A percentile compares a stretch with the other conserved stretches of the same genome.
These are phyloP conservation scores for Amblyjoppa proteus DNA, from an alignment of 2,888 invertebrate species.

Conservation along the genomic window DNA sequence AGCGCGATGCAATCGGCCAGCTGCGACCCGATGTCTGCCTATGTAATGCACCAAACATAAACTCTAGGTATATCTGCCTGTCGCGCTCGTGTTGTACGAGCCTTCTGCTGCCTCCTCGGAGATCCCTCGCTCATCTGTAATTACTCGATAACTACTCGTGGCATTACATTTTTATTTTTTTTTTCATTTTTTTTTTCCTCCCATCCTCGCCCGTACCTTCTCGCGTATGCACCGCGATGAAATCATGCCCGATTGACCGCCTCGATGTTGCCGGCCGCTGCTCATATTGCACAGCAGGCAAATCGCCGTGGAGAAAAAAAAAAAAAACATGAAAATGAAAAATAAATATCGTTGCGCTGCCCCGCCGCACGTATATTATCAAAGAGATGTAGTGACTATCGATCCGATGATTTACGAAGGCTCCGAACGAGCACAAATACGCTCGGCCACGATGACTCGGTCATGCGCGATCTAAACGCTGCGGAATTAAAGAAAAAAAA, in stretches of 20 bases:
- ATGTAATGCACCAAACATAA: slow-evolving; percentile 32
- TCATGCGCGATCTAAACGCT: slow-evolving; percentile 11
- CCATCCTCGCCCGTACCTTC: not conserved
- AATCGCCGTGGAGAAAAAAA: slow-evolving; percentile 15
- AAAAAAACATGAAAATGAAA: no score
- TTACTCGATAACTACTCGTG: slow-evolving; percentile 47
- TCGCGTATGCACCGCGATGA: slow-evolving; percentile 51
- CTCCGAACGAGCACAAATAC: slow-evolving; percentile 12
- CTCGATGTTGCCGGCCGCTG: slow-evolving; percentile 33
- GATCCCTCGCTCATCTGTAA: slow-evolving; percentile 48
- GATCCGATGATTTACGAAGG: slow-evolving; percentile 34
- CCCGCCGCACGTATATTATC: slow-evolving; percentile 5
- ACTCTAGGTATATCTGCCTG: slow-evolving; percentile 40
- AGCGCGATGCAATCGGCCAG: slow-evolving; percentile 19
- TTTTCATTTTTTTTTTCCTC: not conserved
- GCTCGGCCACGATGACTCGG: slow-evolving; percentile 44
- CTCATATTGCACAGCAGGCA: slow-evolving; percentile 25
- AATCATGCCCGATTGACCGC: slow-evolving; percentile 60
- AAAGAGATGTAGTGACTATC: slow-evolving; percentile 2
- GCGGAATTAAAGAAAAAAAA: slow-evolving; percentile 27
- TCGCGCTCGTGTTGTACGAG: slow-evolving; percentile 21
- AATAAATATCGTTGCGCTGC: not conserved
- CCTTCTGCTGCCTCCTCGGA: not conserved
- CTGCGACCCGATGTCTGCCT: slow-evolving; percentile 20
- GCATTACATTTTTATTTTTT: slow-evolving; percentile 37